phyloP scores from a whole-genome alignment of 2,113 vertebrate species.

The Gobius niger region DNA sequence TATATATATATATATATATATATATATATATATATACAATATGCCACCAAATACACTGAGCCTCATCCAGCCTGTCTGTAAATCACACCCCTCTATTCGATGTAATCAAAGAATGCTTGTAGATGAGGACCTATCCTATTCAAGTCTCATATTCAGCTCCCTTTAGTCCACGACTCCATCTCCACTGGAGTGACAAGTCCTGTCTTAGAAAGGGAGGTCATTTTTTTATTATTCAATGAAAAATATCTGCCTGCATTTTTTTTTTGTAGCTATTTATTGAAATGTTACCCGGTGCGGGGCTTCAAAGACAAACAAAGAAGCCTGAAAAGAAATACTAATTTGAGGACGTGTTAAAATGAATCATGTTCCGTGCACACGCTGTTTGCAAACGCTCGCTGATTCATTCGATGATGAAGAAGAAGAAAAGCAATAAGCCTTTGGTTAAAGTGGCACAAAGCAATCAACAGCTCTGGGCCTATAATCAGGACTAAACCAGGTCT shows the following conservation, averaged over 20 bases:
- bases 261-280: neutral
- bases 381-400: neutral
- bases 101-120: too few species aligned
- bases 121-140: too few species aligned
- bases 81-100: too few species aligned
- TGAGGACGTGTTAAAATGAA: neutral
- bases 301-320: neutral
- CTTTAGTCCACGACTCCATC: too few species aligned
- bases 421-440: neutral
- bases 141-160: too few species aligned
- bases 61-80: too few species aligned
- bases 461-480: neutral
- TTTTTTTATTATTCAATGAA: neutral
- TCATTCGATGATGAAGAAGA: neutral
- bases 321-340: neutral
- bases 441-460: conserved; percentile 8
- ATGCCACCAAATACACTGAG: too few species aligned
- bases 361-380: neutral
- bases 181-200: too few species aligned
- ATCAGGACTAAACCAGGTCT: neutral
- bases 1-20: too few species aligned
- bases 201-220: neutral
- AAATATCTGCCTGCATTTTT: too few species aligned
- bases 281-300: too few species aligned
- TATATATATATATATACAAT: too few species aligned